These are phyloP conservation scores for Anableps anableps DNA, from an alignment of 2,797 vertebrate species.

Conservation along the genomic window DNA sequence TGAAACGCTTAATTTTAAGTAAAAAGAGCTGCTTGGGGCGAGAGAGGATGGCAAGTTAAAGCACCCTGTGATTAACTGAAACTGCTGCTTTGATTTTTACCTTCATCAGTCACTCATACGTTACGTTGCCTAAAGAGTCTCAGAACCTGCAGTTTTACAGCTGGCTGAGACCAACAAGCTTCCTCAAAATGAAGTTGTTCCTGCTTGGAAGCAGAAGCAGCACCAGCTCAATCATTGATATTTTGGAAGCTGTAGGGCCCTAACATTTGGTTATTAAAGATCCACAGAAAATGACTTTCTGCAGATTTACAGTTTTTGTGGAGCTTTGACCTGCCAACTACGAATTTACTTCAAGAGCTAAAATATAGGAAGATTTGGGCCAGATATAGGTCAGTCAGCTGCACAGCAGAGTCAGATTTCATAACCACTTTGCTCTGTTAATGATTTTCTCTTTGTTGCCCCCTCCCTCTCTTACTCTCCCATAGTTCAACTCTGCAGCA, in stretches of 20 bases:
- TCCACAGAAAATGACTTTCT: not conserved
- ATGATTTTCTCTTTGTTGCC: constrained; percentile 18
- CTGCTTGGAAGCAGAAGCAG: not conserved
- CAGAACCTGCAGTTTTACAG: constrained; percentile 32
- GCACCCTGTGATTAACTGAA: constrained; percentile 69
- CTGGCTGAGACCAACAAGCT: constrained; percentile 5
- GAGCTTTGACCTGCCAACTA: not conserved
- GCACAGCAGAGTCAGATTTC: constrained; percentile 36
- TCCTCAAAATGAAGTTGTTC: constrained; percentile 18
- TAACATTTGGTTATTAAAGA: not conserved
- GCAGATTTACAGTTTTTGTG: not conserved
- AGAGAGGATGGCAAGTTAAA: constrained; percentile 48
- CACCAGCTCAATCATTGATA: too few species aligned
- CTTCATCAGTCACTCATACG: constrained; percentile 42
- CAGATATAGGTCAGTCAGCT: not conserved
- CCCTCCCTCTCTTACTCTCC: constrained; percentile 28
- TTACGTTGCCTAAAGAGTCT: constrained; percentile 38
- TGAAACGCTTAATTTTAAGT: constrained; percentile 55
- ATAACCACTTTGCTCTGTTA: constrained; percentile 15
- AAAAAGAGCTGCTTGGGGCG: constrained; percentile 56
- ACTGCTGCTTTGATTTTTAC: constrained; percentile 66
- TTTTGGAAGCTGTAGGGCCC: not conserved
- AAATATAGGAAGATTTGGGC: not conserved
- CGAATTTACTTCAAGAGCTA: not conserved
- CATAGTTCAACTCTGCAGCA: constrained; percentile 93